Percentiles rank a stretch among this genome's conserved stretches.
phyloP scores from a whole-genome alignment of 92 coral and sea anemone genomes.

The Desmophyllum pertusum region DNA sequence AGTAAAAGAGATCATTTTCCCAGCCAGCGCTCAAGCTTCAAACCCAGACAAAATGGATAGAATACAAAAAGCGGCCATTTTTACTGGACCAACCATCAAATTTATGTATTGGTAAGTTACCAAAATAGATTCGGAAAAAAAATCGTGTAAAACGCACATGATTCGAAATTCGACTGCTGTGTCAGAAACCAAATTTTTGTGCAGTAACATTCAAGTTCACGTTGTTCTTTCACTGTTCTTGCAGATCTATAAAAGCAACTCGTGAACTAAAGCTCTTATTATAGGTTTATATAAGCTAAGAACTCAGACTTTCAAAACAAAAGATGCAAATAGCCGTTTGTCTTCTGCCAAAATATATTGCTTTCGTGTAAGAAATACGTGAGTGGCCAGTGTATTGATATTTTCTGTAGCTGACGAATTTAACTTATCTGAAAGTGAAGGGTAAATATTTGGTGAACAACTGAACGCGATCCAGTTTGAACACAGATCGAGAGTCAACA shows the following conservation, averaged over 20 bases:
- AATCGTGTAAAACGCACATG: too few species aligned
- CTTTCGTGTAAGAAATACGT: neutral
- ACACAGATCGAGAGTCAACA: too few species aligned
- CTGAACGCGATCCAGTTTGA: neutral
- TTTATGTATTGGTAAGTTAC: constrained; percentile 91
- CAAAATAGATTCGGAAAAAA: too few species aligned
- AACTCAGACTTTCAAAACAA: neutral
- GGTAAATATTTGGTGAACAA: neutral
- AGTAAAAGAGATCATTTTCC: constrained; percentile 79
- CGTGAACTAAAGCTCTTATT: neutral
- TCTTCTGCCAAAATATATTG: neutral
- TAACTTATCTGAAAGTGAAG: neutral
- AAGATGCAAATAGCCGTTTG: neutral
- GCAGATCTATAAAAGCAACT: neutral
- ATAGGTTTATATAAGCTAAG: neutral
- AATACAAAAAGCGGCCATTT: constrained; percentile 79
- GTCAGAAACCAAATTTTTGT: neutral
- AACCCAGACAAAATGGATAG: constrained; percentile 63
- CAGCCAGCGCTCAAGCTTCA: constrained; percentile 65
- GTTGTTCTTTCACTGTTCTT: neutral
- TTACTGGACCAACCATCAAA: constrained; percentile 88
- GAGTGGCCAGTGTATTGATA: neutral
- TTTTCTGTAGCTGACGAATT: neutral
- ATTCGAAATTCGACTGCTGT: neutral
- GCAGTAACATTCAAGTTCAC: too few species aligned